Conservation (phyloP, 2,888 invertebrate genomes). For the Andrena hattorfiana region DNA sequence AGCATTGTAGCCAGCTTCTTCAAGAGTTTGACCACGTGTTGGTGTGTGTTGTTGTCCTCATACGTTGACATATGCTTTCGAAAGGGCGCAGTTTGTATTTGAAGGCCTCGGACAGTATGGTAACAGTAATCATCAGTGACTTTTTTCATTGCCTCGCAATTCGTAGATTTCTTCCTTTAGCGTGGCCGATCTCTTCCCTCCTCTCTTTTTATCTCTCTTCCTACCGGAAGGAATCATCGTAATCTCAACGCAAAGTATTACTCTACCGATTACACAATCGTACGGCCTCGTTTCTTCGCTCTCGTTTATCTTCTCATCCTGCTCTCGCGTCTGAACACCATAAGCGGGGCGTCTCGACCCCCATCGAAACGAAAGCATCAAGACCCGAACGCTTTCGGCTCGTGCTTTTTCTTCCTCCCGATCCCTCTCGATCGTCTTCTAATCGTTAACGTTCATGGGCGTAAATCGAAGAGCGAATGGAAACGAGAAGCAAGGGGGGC, state of each 20-base stretch:
- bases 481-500: neutral
- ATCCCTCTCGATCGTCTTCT: neutral
- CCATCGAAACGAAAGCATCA: neutral
- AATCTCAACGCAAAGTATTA: conserved; percentile 31
- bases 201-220: neutral
- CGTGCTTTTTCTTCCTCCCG: neutral
- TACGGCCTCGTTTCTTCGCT: neutral
- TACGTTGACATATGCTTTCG: too few species aligned
- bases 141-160: neutral
- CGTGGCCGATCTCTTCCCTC: conserved; percentile 14
- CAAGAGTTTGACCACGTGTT: too few species aligned
- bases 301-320: neutral
- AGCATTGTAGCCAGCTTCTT: too few species aligned
- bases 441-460: neutral
- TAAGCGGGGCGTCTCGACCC: too few species aligned
- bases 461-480: neutral
- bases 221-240: conserved; percentile 1
- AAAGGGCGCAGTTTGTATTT: neutral
- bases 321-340: neutral
- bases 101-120: neutral
- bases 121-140: neutral
- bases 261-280: neutral
- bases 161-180: conserved; percentile 7
- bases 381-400: neutral
- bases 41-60: too few species aligned